phyloP scores from a whole-genome alignment of 2,888 invertebrate genomes.

The Sinotaia quadrata region DNA sequence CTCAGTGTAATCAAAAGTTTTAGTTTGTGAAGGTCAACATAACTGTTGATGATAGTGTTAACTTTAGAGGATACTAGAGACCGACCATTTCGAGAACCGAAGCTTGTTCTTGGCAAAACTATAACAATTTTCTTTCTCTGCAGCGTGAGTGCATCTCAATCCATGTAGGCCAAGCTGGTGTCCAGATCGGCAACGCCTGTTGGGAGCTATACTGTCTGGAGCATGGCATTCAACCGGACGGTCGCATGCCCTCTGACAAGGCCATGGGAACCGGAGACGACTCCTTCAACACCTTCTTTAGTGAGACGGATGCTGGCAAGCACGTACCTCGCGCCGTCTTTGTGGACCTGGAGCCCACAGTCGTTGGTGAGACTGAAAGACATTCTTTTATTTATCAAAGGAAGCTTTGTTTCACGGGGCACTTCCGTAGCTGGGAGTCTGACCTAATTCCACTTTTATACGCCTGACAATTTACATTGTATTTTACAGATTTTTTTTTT shows the following conservation, averaged over 20 bases:
- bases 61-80: too few species aligned
- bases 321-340: slow-evolving; percentile 77
- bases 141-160: slow-evolving; percentile 28
- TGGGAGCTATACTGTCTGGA: slow-evolving; percentile 30
- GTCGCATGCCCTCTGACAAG: slow-evolving; percentile 83
- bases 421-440: too few species aligned
- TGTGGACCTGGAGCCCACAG: slow-evolving; percentile 74
- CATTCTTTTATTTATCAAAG: neutral
- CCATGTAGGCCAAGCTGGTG: slow-evolving; percentile 27
- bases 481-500: too few species aligned
- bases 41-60: too few species aligned
- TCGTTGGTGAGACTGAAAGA: slow-evolving; percentile 20
- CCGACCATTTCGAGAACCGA: too few species aligned
- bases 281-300: slow-evolving; percentile 86
- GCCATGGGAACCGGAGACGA: slow-evolving; percentile 81
- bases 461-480: too few species aligned
- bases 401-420: neutral
- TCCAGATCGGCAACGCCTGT: slow-evolving; percentile 27
- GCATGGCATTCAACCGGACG: slow-evolving; percentile 74
- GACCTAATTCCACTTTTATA: too few species aligned
- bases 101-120: too few species aligned
- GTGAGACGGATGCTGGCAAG: slow-evolving; percentile 94
- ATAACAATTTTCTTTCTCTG: neutral
- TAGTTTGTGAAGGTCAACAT: too few species aligned
- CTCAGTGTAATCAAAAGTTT: too few species aligned